Evolutionary conservation across 2,797 vertebrate genomes (phyloP), one percentile per base, ranked within the genome.

Genomic region (Erethizon dorsatum): DNA sequence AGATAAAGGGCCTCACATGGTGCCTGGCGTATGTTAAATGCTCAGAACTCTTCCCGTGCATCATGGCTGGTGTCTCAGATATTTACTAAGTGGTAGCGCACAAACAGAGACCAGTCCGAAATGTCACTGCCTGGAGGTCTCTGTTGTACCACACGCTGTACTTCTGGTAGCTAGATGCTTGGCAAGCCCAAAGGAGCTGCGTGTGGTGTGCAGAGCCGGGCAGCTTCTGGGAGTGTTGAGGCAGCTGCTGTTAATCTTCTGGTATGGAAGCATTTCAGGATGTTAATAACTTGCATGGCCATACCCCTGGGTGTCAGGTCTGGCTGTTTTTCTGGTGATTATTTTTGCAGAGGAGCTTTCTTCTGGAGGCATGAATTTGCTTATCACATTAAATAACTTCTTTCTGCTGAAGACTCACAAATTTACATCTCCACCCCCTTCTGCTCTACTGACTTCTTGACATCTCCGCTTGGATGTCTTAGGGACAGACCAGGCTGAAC

Each of bases 321-420:
- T 90, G 11, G 18, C 63, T 95, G 59, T n/a, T 92, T 56, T 84
- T 91, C 63, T 96, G 77, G 63, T 94, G 86, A 85, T 88, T 87
- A 82, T 88, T 84, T 82, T 73, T 75, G 22, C 57, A 97, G 90
- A 87, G 67, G 56, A 84, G 59, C 50, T 24, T 56, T 91, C 67
- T 94, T 94, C 71, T 87, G 57, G 93, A 97, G 91, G 90, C 87
- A 84, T 73, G 92, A 52, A 87, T 97, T 90, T 95, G 57, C 71
- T 95, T 91, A 96, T 95, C 80, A 87, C 17, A 61, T 96, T 94
- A 83, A 83, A 71, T 85, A 90, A 90, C 50, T 94, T 79, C 80
- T 92, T 79, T 69, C 59, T 95, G 88, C 85, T 71, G 83, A 89
- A 83, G 89, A 91, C 61, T 96, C 63, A 84, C 61, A 95, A 26